Evolutionary conservation across 2,888 invertebrate genomes (phyloP).

Genomic region (Erpobdella octoculata): DNA sequence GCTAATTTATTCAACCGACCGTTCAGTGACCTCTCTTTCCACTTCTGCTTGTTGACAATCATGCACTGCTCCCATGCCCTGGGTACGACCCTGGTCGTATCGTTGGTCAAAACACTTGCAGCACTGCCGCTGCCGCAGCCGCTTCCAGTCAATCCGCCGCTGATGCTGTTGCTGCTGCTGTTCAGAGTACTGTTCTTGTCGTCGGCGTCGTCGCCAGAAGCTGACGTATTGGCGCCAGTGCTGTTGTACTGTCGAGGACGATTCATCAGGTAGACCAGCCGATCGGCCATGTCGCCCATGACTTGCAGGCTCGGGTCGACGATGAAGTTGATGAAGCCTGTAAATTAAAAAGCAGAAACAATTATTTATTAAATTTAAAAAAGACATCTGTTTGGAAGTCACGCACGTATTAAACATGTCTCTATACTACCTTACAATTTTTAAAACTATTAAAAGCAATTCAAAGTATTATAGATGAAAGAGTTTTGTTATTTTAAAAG

Average conservation of each 20-base stretch:
- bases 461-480: no score
- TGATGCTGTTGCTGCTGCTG: background rate
- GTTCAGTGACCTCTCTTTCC: conserved; percentile 29
- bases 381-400: background rate
- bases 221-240: background rate
- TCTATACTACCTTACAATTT: background rate
- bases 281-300: conserved; percentile 82
- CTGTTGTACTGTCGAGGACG: conserved; percentile 4
- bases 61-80: conserved; percentile 28
- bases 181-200: background rate
- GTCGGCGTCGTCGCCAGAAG: background rate
- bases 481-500: no score
- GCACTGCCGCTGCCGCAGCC: background rate
- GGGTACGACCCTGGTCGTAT: background rate
- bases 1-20: conserved; percentile 4
- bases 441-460: background rate
- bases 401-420: background rate
- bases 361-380: no score
- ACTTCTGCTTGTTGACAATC: conserved; percentile 24
- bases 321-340: conserved; percentile 88
- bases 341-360: background rate
- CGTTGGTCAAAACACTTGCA: background rate
- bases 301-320: conserved; percentile 89
- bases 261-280: conserved; percentile 56
- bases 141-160: background rate